Evolutionary conservation across 1,140 invertebrate species (phyloP), one percentile per base, ranked within the genome.

Genomic region (Drosophila ananassae): DNA sequence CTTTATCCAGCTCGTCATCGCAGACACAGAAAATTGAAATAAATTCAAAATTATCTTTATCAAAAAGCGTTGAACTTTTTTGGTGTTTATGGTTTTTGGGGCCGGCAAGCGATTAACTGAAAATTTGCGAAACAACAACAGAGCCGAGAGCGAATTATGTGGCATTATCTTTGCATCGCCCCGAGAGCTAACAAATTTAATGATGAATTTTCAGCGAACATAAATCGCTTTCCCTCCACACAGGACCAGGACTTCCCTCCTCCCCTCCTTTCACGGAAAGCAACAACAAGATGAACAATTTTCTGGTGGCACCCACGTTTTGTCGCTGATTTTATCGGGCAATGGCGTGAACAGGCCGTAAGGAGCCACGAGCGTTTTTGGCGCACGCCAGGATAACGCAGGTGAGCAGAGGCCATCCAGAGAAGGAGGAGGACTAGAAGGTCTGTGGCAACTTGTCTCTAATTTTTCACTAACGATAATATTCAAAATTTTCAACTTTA

Each of bases 401-500:
- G 41, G 2, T 30, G 13, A 58, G 34, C 72, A 51, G 67, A 67
- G 64, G 39, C 17, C 17, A 41, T 10, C 30, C 13, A 28, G 25
- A 47, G 12, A 32, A 44, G 39, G 28, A n/a, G 41, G 32, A 28
- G 58, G 28, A 17, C 2, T 17, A 17, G 17, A 17, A 17, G 7
- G 46, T 39, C 25, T 13, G 37, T 48, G 54, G 47, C 80, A 73
- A 82, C 67, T 89, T 79, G 67, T 73, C 75, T 85, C 83, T 89
- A 89, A 89, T 89, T 89, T 87, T 89, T 77, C 79, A 83, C 83
- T 89, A 89, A 89, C 83, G 83, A 89, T 89, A 79, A 89, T 89
- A 89, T 89, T 89, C 79, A 83, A 79, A 89, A 89, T 89, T 89
- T 89, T 89, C 79, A 79, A 89, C 79, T 89, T 89, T 89, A 89